These are phyloP conservation scores for Cotesia glomerata DNA, from an alignment of 1,140 invertebrate species.

Conservation along the genomic window DNA sequence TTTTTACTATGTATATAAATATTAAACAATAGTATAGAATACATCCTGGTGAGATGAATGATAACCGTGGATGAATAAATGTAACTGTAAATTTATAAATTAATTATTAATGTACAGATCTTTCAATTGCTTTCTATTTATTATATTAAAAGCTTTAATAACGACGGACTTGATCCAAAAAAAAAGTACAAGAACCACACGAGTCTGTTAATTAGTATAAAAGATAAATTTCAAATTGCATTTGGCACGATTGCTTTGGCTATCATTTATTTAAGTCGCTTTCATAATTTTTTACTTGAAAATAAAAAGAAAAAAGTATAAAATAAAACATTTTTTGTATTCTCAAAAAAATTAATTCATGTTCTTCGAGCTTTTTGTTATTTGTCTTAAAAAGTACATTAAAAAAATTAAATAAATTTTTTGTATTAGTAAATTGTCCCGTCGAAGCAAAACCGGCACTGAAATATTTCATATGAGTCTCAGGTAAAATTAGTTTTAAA, in stretches of 20 bases:
- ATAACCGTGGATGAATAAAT: neutral
- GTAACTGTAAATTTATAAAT: neutral
- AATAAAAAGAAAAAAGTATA: neutral
- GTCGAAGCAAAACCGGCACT: constrained; percentile 61
- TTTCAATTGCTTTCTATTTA: neutral
- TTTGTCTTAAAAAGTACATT: neutral
- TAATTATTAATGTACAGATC: neutral
- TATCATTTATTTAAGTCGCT: neutral
- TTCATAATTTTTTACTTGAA: neutral
- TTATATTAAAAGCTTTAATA: neutral
- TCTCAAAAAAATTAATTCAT: too few relatives aligned
- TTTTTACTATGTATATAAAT: neutral
- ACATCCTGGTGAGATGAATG: too few relatives aligned
- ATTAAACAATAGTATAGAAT: neutral
- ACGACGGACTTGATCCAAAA: neutral
- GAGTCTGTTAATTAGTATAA: constrained; percentile 13
- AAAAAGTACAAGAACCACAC: constrained; percentile 14
- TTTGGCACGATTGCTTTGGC: constrained; percentile 17
- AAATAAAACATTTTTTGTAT: neutral
- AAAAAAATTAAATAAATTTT: constrained; percentile 36
- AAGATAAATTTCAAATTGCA: neutral
- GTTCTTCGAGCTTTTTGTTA: neutral
- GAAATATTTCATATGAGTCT: constrained; percentile 64
- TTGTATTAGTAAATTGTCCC: constrained; percentile 49
- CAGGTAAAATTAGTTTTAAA: constrained; percentile 52